Evolutionary conservation across 2,888 invertebrate species (phyloP).

Genomic region (Hemicrepidius hirtus): DNA sequence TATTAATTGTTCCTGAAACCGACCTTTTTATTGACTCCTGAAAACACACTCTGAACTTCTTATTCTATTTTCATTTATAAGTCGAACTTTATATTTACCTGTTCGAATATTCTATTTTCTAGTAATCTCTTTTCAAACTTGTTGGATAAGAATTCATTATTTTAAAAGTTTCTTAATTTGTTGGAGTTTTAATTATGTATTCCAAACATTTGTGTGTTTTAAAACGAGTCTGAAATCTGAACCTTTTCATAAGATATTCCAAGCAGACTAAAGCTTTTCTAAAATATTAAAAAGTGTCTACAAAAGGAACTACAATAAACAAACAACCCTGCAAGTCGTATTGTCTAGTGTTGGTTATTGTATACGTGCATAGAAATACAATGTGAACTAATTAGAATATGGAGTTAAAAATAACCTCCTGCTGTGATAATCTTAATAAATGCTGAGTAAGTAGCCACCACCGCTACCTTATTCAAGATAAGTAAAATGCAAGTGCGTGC

Average conservation of each 20-base stretch:
- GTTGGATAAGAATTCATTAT: too few relatives aligned
- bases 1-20: too few relatives aligned
- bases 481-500: slow-evolving; percentile 52
- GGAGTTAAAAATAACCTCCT: slow-evolving; percentile 38
- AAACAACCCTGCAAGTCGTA: neutral
- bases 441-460: slow-evolving; percentile 37
- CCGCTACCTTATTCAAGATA: slow-evolving; percentile 39
- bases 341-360: slow-evolving; percentile 4
- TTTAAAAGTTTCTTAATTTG: too few relatives aligned
- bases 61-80: too few relatives aligned
- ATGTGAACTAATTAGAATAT: slow-evolving; percentile 42
- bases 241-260: slow-evolving; percentile 2
- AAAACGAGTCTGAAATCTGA: too few relatives aligned
- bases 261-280: neutral
- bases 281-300: slow-evolving; percentile 13
- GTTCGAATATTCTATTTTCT: too few relatives aligned
- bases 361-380: slow-evolving; percentile 35
- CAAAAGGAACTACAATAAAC: neutral
- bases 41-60: too few relatives aligned
- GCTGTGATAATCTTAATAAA: slow-evolving; percentile 42
- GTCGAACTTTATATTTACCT: too few relatives aligned
- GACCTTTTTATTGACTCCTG: too few relatives aligned
- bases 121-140: too few relatives aligned
- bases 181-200: too few relatives aligned
- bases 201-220: too few relatives aligned